phyloP scores from a whole-genome alignment of 2,113 vertebrate genomes.

The Proterorhinus semilunaris region DNA sequence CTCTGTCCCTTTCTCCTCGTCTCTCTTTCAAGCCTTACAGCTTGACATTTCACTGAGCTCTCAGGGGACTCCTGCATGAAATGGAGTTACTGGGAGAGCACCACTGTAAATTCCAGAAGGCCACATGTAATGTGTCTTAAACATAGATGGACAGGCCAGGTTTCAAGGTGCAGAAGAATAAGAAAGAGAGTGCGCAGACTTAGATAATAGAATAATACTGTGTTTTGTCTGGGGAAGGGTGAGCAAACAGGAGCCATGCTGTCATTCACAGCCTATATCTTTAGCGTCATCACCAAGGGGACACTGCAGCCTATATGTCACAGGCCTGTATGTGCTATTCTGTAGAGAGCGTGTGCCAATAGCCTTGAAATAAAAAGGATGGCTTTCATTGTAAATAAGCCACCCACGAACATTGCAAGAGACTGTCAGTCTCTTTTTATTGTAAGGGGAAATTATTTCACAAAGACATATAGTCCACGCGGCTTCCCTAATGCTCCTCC shows the following conservation, averaged over 20 bases:
- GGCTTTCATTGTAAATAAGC: slow-evolving; percentile 70
- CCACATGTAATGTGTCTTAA: slow-evolving; percentile 98
- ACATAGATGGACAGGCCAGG: slow-evolving; percentile 96
- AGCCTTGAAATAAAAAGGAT: slow-evolving; percentile 61
- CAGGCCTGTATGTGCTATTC: slow-evolving; percentile 87
- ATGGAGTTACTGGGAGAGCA: slow-evolving; percentile 98
- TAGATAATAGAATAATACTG: slow-evolving; percentile 98
- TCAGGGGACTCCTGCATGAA: slow-evolving; percentile 92
- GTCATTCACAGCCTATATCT: slow-evolving; percentile 96
- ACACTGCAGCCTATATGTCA: slow-evolving; percentile 96
- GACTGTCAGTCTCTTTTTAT: slow-evolving; percentile 36
- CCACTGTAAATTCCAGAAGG: slow-evolving; percentile 99
- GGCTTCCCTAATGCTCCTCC: slow-evolving; percentile 44
- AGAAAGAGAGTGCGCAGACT: slow-evolving; percentile 77
- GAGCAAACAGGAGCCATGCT: slow-evolving; percentile 90
- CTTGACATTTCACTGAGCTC: slow-evolving; percentile 99
- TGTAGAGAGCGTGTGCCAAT: slow-evolving; percentile 85
- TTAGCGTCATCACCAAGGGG: slow-evolving; percentile 93
- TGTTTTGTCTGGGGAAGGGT: slow-evolving; percentile 95
- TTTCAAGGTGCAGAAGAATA: slow-evolving; percentile 56
- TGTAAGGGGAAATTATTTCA: slow-evolving; percentile 61
- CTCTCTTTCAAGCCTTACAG: slow-evolving; percentile 79
- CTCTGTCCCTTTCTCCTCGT: slow-evolving; percentile 80
- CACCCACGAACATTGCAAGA: slow-evolving; percentile 40
- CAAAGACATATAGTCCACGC: slow-evolving; percentile 53